Base-by-base conservation (phyloP, 2,888 invertebrate genomes). In the Achlya flavicornis region DNA sequence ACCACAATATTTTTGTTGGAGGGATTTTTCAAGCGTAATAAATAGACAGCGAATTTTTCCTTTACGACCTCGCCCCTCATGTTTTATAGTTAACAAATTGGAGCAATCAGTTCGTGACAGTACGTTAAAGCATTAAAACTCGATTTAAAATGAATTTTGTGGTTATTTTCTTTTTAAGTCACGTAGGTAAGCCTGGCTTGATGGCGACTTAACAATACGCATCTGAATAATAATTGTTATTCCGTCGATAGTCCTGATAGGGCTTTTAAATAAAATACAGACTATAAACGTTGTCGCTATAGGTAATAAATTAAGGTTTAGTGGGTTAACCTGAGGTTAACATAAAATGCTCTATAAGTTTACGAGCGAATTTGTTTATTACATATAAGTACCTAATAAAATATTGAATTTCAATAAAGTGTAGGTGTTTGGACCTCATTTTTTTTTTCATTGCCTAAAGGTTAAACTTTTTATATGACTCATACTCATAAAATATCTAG, bases 11-110 rank as follows among this genome's bases (percentile, higher is more conserved):
- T 79, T 80, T 69, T 79, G 75, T 71, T 65, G 63, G 62, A 69
- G 65, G 63, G 65, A 67, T 72, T 74, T 78, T 76, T 74, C 71
- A 73, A 70, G 68, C 66, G 68, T 72, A 78, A 80, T 82, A 79
- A 84, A 85, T 81, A 80, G 74, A 72, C 65, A 68, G 73, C 73
- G 74, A 78, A 76, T 77, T 80, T 79, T 79, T 76, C 76, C 72
- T 90, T 91, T 87, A 90, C 84, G 85, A 82, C 69, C 66, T 61
- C 64, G 68, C 68, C 26, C 71, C 69, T 70, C 71, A 74, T 77
- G 76, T 87, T 82, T 89, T 88, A 88, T 89, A 78, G 85, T 81
- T 79, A 81, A 89, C 88, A 88, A 91, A 91, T 92, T 91, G 87
- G 87, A 84, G 83, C 87, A 87, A 89, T 89, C 77, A 75, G 73